Percentiles rank a stretch among this genome's conserved stretches.
phyloP scores from a whole-genome alignment of 92 coral and sea anemone genomes.

The Epizoanthus stellaris region DNA sequence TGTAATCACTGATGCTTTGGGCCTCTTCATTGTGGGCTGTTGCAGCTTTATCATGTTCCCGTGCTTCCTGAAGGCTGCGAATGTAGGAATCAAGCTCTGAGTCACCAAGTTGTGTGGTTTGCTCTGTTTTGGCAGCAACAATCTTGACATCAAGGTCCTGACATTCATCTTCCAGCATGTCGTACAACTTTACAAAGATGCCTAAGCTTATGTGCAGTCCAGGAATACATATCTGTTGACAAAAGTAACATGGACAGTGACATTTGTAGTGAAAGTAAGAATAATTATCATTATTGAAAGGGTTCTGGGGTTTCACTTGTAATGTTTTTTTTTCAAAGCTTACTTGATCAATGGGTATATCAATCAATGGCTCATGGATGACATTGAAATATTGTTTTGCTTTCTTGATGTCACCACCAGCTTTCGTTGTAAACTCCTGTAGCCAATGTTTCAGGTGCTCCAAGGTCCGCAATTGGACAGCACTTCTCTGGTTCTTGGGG shows the following conservation, averaged over 20 bases:
- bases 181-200: slow-evolving; percentile 8
- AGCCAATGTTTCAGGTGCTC: slow-evolving; percentile 20
- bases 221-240: slow-evolving; percentile 42
- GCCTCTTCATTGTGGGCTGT: slow-evolving; percentile 11
- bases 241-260: not conserved
- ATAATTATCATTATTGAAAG: not conserved
- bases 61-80: not conserved
- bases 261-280: not conserved
- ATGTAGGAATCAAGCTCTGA: not conserved
- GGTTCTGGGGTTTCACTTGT: not conserved
- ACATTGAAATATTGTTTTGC: slow-evolving; percentile 22
- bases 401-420: slow-evolving; percentile 17
- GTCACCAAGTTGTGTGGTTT: not conserved
- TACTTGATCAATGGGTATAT: slow-evolving; percentile 36
- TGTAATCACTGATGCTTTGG: not conserved
- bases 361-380: slow-evolving; percentile 25
- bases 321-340: not conserved
- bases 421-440: not conserved
- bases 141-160: slow-evolving; percentile 1
- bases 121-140: slow-evolving; percentile 6
- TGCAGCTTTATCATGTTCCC: slow-evolving; percentile 19
- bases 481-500: slow-evolving; percentile 24
- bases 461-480: not conserved
- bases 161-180: slow-evolving; percentile 12
- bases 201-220: slow-evolving; percentile 47